Percentiles rank a stretch among this genome's conserved stretches.
Evolutionary conservation across 2,797 vertebrate species (phyloP).

Genomic region (Helostoma temminkii): DNA sequence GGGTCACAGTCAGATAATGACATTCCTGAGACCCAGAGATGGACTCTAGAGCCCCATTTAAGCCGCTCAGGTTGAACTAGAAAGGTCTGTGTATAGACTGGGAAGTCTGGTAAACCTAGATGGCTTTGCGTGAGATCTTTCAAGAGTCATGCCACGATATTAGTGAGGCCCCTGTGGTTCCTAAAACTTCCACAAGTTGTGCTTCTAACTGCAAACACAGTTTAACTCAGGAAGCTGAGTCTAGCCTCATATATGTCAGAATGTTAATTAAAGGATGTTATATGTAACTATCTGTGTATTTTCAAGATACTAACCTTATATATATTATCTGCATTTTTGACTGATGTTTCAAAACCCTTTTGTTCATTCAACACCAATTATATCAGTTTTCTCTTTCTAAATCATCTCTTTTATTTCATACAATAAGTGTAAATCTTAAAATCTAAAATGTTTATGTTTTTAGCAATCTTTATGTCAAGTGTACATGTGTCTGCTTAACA

Average conservation of each 20-base stretch:
- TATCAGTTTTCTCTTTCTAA: background rate
- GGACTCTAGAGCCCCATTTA: constrained; percentile 79
- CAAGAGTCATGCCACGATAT: constrained; percentile 9
- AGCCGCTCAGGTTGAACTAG: constrained; percentile 75
- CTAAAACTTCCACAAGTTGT: constrained; percentile 18
- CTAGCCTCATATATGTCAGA: no score
- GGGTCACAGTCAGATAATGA: constrained; percentile 82
- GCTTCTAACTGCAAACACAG: constrained; percentile 13
- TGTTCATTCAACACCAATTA: background rate
- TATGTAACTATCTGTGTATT: no score
- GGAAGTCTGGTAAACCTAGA: constrained; percentile 33
- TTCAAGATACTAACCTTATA: no score
- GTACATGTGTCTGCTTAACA: constrained; percentile 15
- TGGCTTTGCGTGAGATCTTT: constrained; percentile 24
- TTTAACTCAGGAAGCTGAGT: constrained; percentile 7
- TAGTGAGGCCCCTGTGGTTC: constrained; percentile 1
- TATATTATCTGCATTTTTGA: no score
- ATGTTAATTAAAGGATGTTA: constrained; percentile 11
- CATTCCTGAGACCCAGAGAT: constrained; percentile 89
- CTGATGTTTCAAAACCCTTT: constrained; percentile 3
- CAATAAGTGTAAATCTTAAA: no score
- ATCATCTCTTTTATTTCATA: constrained; percentile 8
- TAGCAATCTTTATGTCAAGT: background rate
- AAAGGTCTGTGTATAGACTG: constrained; percentile 41
- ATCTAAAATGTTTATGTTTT: no score